phyloP scores from a whole-genome alignment of 1,140 invertebrate genomes.

The Helicorthomorpha holstii region DNA sequence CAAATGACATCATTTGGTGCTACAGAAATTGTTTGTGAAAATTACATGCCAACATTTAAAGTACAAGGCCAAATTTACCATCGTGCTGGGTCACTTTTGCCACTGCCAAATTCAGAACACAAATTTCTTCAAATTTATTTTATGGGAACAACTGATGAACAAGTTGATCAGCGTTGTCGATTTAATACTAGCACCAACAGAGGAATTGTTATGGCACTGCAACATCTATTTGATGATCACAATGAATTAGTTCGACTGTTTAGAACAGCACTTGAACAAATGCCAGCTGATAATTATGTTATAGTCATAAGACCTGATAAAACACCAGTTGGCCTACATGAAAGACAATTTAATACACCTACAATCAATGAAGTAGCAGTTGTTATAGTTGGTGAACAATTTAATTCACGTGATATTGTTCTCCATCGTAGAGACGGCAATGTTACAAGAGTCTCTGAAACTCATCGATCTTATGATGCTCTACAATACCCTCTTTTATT shows the following conservation, averaged over 20 bases:
- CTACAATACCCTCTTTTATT: slow-evolving; percentile 11
- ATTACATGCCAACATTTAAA: no score
- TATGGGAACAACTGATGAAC: slow-evolving; percentile 9
- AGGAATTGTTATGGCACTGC: slow-evolving; percentile 13
- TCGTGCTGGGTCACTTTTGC: no score
- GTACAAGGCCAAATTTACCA: no score
- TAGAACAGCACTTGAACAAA: no score
- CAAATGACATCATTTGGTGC: slow-evolving; percentile 26
- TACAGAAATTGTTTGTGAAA: slow-evolving; percentile 16
- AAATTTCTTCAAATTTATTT: slow-evolving; percentile 23
- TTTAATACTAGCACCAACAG: no score
- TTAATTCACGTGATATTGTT: no score
- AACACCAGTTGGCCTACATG: slow-evolving; percentile 24
- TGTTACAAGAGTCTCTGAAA: slow-evolving; percentile 2
- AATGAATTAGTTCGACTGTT: no score
- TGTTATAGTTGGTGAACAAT: no score
- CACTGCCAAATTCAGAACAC: slow-evolving; percentile 26
- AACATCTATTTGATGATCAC: slow-evolving; percentile 22
- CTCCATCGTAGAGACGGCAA: slow-evolving; percentile 14
- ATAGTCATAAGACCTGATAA: slow-evolving; percentile 22
- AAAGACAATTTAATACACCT: slow-evolving; percentile 21
- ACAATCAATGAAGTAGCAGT: slow-evolving; percentile 4
- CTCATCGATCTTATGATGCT: no score
- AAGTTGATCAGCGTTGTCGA: slow-evolving; percentile 5
- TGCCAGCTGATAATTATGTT: no score